Evolutionary conservation across 2,888 invertebrate species (phyloP), one percentile per base, ranked within the genome.

Genomic region (Melolontha melolontha): DNA sequence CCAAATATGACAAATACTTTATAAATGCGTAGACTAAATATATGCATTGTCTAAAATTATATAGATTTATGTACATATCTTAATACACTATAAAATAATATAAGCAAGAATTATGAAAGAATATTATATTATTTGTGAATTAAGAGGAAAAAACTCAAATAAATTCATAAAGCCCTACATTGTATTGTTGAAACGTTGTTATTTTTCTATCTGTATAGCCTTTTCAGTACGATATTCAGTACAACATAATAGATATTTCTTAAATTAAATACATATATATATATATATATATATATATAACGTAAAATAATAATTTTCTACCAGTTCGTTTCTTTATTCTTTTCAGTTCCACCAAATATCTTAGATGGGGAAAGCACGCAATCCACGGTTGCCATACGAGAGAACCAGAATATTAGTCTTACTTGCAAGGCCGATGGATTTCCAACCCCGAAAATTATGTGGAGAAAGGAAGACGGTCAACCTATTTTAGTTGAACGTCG

Each of bases 381-480:
- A 80, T 96, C 96, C 64, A 94, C 94, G 63, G 94, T 97, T 74
- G 95, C 94, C 1, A 94, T 96, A 44, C 87, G 95, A 17, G 97
- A 97, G 86, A 95, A 96, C 84, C 95, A 95, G 84, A 97, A 96
- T 82, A 94, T 97, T 75, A 95, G 95, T 72, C 87, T 97, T 79
- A 91, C 93, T 66, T 97, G 97, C 84, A 92, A 92, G 79, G 95
- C 95, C 16, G 92, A 94, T 77, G 97, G 97, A 50, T 94, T 95
- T 80, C 97, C 97, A 0, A 87, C 90, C 22, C 97, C 97, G 10
- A 93, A 92, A 84, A 93, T 97, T 76, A 95, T 93, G 87, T 98
- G 97, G 97, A 88, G 94, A 72, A 86, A 96, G 62, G 96, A 96
- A 80, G 96, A 96, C 79, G 94, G 94, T 17, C 92, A 94, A 82